Evolutionary conservation across 2,113 vertebrate genomes (phyloP).

Genomic region (Proterorhinus semilunaris): DNA sequence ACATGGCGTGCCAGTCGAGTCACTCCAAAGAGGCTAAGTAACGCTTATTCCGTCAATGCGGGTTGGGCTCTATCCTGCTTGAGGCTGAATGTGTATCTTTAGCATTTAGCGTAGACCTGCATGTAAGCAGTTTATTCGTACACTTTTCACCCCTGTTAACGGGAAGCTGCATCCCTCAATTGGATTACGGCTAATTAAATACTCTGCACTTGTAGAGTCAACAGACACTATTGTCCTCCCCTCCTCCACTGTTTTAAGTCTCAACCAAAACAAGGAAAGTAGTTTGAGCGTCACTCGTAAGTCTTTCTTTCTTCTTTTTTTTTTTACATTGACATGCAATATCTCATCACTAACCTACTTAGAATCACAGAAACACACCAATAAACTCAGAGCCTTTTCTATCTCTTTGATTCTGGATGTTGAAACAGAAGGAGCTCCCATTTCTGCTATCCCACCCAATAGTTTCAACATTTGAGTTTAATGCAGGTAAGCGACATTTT

Average conservation of each 20-base stretch:
- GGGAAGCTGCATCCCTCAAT: constrained; percentile 68
- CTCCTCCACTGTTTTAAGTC: constrained; percentile 8
- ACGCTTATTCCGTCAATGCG: constrained; percentile 25
- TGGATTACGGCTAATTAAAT: constrained; percentile 75
- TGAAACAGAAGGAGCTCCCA: no score
- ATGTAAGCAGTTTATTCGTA: constrained; percentile 69
- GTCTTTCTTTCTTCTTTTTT: no score
- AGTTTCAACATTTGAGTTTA: neutral
- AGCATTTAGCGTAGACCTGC: constrained; percentile 50
- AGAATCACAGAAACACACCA: neutral
- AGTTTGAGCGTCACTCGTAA: constrained; percentile 1
- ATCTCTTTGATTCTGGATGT: neutral
- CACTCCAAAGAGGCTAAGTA: constrained; percentile 30
- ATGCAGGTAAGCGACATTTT: neutral
- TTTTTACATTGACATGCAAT: neutral
- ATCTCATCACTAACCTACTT: constrained; percentile 1
- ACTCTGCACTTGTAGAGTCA: constrained; percentile 55
- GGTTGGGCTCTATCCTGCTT: constrained; percentile 31
- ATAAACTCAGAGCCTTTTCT: neutral
- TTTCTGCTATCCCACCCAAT: no score
- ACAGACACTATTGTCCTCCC: constrained; percentile 52
- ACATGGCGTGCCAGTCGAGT: constrained; percentile 30
- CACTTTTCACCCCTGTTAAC: constrained; percentile 63
- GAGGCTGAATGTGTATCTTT: constrained; percentile 34
- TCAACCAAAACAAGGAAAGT: constrained; percentile 11